Base-by-base conservation (phyloP, 1,140 invertebrate species). In the Drosophila nebulosa region DNA sequence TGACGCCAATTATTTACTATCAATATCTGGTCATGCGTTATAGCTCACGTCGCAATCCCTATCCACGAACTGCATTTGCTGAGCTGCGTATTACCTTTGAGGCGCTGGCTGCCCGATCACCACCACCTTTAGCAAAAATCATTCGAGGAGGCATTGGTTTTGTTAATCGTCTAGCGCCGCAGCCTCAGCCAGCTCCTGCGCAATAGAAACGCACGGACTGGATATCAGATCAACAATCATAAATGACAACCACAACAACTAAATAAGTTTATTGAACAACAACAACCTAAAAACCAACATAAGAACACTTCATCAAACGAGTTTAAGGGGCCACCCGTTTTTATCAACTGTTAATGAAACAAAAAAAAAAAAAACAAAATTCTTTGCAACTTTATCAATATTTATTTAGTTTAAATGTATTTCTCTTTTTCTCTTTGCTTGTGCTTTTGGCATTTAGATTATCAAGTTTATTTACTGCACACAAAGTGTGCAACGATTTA, bases 1-100 rank as follows among this genome's bases (percentile, higher is more conserved):
- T 99, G 69, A 96, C 97, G 32, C 97, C 97, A 35, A 96, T 99
- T 90, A 94, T 98, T 53, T 99, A 99, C 92, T 99, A 98, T 92
- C 97, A 98, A 86, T 99, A 99, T 92, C 92, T 99, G 64, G 94
- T 95, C 46, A 92, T 98, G 81, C 95, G 98, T 53, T 98, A 99
- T 92, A 92, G 95, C 35, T 99, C 98, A 4, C 94, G 97, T 63
- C 95, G 98, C 79, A 99, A 99, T 94, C 98, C 98, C 0, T 98
- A 98, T 92, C 98, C 97, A 21, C 95, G 97, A 69, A 97, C 96
- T 74, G 95, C 97, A 90, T 98, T 98, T 92, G 93, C 93, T 59
- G 97, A 98, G 91, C 90, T 97, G 60, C 93, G 96, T 36, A 86
- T 95, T 42, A 85, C 93, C 4, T 91, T 93, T 7, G 95, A 96